Conservation (phyloP, 2,888 invertebrate genomes). For the Sesamia inferens region DNA sequence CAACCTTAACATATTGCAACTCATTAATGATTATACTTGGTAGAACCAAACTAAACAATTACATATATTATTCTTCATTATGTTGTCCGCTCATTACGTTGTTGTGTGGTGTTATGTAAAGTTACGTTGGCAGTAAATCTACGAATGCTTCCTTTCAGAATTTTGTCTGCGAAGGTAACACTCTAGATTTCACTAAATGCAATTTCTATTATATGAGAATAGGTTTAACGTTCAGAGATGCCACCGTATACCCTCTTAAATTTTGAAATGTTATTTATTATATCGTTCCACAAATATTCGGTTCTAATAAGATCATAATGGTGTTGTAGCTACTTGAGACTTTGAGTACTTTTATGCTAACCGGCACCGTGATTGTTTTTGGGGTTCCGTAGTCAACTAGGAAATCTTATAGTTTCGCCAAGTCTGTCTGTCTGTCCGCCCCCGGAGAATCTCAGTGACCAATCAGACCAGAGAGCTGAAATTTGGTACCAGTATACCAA, state of each 20-base stretch:
- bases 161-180: slow-evolving; percentile 17
- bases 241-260: not conserved
- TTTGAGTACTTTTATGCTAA: too few relatives aligned
- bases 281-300: not conserved
- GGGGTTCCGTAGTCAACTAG: too few relatives aligned
- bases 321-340: too few relatives aligned
- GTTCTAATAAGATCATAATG: too few relatives aligned
- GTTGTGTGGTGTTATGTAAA: slow-evolving; percentile 15
- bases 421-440: too few relatives aligned
- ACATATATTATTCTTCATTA: slow-evolving; percentile 18
- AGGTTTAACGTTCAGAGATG: not conserved
- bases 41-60: slow-evolving; percentile 7
- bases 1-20: not conserved
- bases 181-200: slow-evolving; percentile 19
- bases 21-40: slow-evolving; percentile 5
- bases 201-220: slow-evolving; percentile 3
- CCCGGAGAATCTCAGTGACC: too few relatives aligned
- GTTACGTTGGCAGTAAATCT: too few relatives aligned
- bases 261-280: not conserved
- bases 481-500: too few relatives aligned
- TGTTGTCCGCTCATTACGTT: slow-evolving; percentile 18
- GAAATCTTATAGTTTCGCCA: too few relatives aligned
- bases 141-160: slow-evolving; percentile 17
- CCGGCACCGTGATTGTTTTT: too few relatives aligned
- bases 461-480: too few relatives aligned